phyloP scores from a whole-genome alignment of 2,113 vertebrate genomes.

The Copsychus sechellarum region DNA sequence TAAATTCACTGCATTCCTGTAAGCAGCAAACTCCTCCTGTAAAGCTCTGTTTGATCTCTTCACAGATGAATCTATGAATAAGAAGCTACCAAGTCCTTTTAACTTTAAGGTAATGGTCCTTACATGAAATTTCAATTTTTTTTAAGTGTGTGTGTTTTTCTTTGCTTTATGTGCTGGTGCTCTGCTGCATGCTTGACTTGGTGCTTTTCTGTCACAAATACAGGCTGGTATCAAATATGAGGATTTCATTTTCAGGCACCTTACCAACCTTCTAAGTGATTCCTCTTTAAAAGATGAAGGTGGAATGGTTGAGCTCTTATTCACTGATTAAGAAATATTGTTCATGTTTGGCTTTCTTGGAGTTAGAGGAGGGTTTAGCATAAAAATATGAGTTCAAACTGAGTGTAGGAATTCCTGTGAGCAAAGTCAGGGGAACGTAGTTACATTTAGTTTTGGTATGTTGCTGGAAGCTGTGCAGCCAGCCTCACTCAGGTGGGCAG shows the following conservation, averaged over 20 bases:
- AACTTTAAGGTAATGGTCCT: constrained; percentile 72
- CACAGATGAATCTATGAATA: constrained; percentile 85
- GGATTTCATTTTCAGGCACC: background rate
- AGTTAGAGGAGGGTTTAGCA: background rate
- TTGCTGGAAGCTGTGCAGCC: background rate
- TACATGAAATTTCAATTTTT: background rate
- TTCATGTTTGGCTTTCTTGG: rapidly evolving
- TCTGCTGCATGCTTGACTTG: background rate
- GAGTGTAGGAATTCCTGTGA: background rate
- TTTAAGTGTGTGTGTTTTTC: background rate
- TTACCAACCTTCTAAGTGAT: background rate
- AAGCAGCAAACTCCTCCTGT: background rate
- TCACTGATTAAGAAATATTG: background rate
- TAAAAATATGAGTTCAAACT: background rate
- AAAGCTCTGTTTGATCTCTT: background rate
- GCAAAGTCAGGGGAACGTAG: background rate
- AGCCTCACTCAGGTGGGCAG: background rate
- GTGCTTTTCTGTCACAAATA: background rate
- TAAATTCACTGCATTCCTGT: background rate
- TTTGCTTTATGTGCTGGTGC: background rate
- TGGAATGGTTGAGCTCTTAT: background rate
- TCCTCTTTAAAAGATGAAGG: background rate
- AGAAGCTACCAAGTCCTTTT: constrained; percentile 78
- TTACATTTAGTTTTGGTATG: rapidly evolving
- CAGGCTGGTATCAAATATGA: background rate